phyloP scores from a whole-genome alignment of 2,113 vertebrate species.

The Periophthalmus modestus region DNA sequence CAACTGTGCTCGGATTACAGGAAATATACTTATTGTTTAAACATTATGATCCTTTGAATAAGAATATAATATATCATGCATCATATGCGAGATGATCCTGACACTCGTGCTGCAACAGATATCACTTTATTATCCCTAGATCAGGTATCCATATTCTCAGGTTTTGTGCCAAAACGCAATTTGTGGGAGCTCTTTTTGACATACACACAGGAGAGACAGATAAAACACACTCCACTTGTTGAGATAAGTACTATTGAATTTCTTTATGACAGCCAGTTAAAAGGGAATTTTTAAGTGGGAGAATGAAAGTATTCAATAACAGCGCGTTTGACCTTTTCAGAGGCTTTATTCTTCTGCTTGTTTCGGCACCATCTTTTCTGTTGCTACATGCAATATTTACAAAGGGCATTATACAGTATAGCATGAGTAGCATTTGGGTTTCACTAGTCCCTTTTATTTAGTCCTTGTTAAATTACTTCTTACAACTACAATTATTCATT shows the following conservation, averaged over 20 bases:
- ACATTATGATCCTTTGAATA: too few relatives aligned
- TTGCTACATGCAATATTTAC: neutral
- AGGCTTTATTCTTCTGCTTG: slow-evolving; percentile 8
- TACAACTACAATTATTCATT: neutral
- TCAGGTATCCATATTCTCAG: neutral
- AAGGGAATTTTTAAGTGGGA: slow-evolving; percentile 37
- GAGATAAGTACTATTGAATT: slow-evolving; percentile 41
- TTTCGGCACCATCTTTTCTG: neutral
- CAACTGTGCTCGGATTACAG: too few relatives aligned
- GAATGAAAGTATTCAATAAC: slow-evolving; percentile 30
- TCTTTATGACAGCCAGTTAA: slow-evolving; percentile 23
- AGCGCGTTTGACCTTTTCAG: slow-evolving; percentile 23
- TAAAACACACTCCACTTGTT: slow-evolving; percentile 21
- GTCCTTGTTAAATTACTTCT: neutral
- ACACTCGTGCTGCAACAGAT: neutral
- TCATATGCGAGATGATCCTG: neutral
- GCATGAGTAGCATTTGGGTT: neutral
- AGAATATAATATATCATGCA: neutral
- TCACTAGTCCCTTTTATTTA: neutral
- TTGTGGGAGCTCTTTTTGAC: slow-evolving; percentile 3
- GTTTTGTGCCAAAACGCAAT: neutral
- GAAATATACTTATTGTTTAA: too few relatives aligned
- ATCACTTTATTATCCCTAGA: neutral
- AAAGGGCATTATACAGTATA: neutral
- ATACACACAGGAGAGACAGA: slow-evolving; percentile 4